Evolutionary conservation across 2,888 invertebrate species (phyloP).

Genomic region (Oeneis ivallda): DNA sequence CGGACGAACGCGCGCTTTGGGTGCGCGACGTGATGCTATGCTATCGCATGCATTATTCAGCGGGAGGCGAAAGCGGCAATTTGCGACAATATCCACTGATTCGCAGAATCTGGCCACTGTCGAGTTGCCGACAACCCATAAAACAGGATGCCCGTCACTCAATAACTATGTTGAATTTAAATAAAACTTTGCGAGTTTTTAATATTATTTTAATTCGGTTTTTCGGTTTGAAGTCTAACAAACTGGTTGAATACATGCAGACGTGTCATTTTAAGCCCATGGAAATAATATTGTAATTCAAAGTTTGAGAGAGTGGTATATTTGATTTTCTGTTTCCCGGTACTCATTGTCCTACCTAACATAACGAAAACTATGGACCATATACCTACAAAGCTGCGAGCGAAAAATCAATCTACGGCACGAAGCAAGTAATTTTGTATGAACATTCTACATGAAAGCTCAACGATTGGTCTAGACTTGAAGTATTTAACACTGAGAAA

Average conservation of each 20-base stretch:
- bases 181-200: slow-evolving; percentile 55
- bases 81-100: slow-evolving; percentile 81
- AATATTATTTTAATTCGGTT: slow-evolving; percentile 33
- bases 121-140: slow-evolving; percentile 73
- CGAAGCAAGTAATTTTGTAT: too few species aligned
- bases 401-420: too few species aligned
- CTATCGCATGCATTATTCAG: slow-evolving; percentile 80
- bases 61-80: slow-evolving; percentile 80
- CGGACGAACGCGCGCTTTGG: slow-evolving; percentile 46
- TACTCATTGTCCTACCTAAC: neutral
- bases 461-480: slow-evolving; percentile 5
- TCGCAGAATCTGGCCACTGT: slow-evolving; percentile 74
- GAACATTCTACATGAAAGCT: neutral
- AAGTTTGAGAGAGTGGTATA: too few species aligned
- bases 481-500: slow-evolving; percentile 21
- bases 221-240: neutral
- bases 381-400: too few species aligned
- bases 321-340: neutral
- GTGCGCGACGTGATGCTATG: slow-evolving; percentile 75
- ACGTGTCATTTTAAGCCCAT: too few species aligned
- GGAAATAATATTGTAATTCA: too few species aligned
- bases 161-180: slow-evolving; percentile 72
- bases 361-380: neutral
- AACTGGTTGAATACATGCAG: neutral
- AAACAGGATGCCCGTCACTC: slow-evolving; percentile 76